Evolutionary conservation across 2,888 invertebrate genomes (phyloP).

Genomic region (Hirtodrosophila trivittata): DNA sequence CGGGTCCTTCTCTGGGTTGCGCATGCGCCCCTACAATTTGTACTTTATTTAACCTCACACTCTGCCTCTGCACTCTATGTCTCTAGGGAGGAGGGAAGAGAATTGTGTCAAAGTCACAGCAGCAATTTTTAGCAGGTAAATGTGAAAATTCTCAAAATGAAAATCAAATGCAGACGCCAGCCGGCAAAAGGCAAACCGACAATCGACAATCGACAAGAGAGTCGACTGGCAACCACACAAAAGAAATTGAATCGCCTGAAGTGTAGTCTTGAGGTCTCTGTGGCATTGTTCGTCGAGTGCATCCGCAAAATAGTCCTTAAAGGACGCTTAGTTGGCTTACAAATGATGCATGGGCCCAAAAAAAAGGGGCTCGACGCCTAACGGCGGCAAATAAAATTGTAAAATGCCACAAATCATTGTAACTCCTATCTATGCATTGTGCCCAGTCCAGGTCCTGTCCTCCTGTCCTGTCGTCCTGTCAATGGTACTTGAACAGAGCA

Average conservation of each 20-base stretch:
- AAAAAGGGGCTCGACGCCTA: conserved; percentile 41
- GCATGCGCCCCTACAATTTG: conserved; percentile 61
- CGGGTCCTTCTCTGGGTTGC: conserved; percentile 49
- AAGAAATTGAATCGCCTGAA: conserved; percentile 45
- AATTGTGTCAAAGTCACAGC: conserved; percentile 62
- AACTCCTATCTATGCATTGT: conserved; percentile 52
- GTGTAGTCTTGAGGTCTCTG: conserved; percentile 52
- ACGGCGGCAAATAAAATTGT: conserved; percentile 69
- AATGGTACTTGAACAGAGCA: conserved; percentile 42
- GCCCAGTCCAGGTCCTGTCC: conserved; percentile 9
- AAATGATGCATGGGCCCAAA: conserved; percentile 70
- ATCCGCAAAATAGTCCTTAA: conserved; percentile 79
- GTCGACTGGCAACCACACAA: conserved; percentile 55
- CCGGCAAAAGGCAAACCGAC: conserved; percentile 28
- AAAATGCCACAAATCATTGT: conserved; percentile 78
- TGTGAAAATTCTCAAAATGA: conserved; percentile 70
- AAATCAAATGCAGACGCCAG: conserved; percentile 60
- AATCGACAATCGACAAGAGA: conserved; percentile 18
- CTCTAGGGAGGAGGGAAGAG: conserved; percentile 48
- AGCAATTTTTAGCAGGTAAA: conserved; percentile 72
- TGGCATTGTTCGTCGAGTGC: conserved; percentile 70
- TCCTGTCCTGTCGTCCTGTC: conserved; percentile 39
- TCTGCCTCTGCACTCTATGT: not conserved
- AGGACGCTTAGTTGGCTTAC: conserved; percentile 79
- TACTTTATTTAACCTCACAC: too few relatives aligned